Evolutionary conservation across 2,888 invertebrate species (phyloP).

Genomic region (Cremastobaeus sp.): DNA sequence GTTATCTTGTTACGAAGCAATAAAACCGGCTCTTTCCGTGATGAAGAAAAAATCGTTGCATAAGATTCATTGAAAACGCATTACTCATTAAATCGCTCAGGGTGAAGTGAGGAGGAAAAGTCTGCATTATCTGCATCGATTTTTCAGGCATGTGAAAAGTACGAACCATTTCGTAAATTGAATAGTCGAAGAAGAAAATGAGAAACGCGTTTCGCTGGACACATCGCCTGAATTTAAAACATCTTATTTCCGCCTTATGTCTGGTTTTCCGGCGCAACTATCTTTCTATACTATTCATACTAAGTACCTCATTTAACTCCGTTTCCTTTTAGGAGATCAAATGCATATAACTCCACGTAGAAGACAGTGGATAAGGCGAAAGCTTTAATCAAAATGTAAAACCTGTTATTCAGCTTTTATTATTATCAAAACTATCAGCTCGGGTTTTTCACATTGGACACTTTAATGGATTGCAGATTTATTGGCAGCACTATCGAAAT

Average conservation of each 20-base stretch:
- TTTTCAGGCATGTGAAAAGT: constrained; percentile 38
- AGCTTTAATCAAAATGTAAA: constrained; percentile 40
- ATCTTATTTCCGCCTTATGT: constrained; percentile 42
- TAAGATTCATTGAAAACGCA: constrained; percentile 27
- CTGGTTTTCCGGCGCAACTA: constrained; percentile 21
- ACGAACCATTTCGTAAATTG: constrained; percentile 50
- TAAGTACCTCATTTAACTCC: constrained; percentile 41
- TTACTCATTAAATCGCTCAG: constrained; percentile 41
- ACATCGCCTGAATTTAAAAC: constrained; percentile 51
- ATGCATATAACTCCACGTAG: constrained; percentile 44
- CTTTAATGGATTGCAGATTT: background rate
- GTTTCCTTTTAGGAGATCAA: constrained; percentile 33
- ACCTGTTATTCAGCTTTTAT: constrained; percentile 38
- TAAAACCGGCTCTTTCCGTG: too few relatives aligned
- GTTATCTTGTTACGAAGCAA: too few relatives aligned
- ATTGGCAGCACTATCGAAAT: too few relatives aligned
- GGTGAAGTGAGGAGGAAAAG: constrained; percentile 32
- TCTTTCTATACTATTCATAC: constrained; percentile 40
- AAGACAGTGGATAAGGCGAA: constrained; percentile 42
- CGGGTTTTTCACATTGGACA: constrained; percentile 24
- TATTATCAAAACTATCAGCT: constrained; percentile 19
- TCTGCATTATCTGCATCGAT: constrained; percentile 43
- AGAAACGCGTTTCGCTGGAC: constrained; percentile 50
- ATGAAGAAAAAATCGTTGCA: constrained; percentile 28
- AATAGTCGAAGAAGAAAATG: constrained; percentile 55